Base-by-base conservation (phyloP, 2,113 vertebrate species). In the Megaceryle torquata region DNA sequence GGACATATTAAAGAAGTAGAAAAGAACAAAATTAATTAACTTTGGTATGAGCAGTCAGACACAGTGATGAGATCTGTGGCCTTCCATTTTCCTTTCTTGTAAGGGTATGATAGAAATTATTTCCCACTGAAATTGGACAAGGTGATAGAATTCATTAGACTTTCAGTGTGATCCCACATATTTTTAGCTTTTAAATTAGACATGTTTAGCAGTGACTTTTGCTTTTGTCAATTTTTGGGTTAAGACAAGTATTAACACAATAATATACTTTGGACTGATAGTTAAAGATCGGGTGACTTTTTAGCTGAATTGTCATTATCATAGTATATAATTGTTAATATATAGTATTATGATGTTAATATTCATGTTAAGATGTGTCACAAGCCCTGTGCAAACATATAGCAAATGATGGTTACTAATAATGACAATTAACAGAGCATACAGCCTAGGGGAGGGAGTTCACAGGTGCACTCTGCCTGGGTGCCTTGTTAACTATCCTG, bases 11-110 rank as follows among this genome's bases (percentile, higher is more conserved):
- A 83, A 77, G 64, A 15, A 64, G 7, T 2, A 81, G 35, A 74
- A 86, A 83, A 86, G 12, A 54, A 8, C 17, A 93, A 86, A 95
- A 86, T 67, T 83, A 61, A 91, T 88, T 92, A 72, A 74, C 44
- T 92, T 79, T 72, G 8, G 18, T 51, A n/a, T 22, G 44, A 80
- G 17, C 16, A 72, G 37, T 69, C 50, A 83, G 57, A 15, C 18
- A 43, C 13, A 86, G 33, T 70, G 41, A 77, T 81, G 77, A 81
- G 83, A 76, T 59, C 37, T 86, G 80, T 28, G 50, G 6, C 56
- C 31, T 83, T 92, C 37, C 86, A 15, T 65, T 72, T 93, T 82
- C 6, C 8, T 86, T 85, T 74, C n/a, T 91, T 70, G 24, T 70
- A 78, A 57, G 59, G 11, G 14, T 41, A 25, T 19, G 70, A 61